Base-by-base conservation (phyloP, 2,888 invertebrate genomes). In the Malthinus flaveolus region DNA sequence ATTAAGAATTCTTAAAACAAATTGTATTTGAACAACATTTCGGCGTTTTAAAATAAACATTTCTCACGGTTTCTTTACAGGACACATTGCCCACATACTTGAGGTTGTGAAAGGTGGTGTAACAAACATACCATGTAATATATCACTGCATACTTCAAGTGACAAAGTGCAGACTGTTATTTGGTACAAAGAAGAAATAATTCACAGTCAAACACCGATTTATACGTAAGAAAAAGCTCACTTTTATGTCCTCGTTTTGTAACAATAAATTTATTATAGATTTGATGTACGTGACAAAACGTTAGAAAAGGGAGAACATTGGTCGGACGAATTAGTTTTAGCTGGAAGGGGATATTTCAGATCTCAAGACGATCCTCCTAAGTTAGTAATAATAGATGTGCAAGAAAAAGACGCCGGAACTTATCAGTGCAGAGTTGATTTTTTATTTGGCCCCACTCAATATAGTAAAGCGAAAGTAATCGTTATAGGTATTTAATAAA, bases 371-470 rank as follows among this genome's bases (percentile, higher is more conserved):
- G 84, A 84, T 32, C 90, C 92, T 1, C 90, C 93, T 1, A 88
- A 87, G 62, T 83, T 94, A 65, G 87, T 87, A 66, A 83, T 93
- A 57, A 88, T 90, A 75, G 85, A 84, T 69, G 89, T 92, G 49
- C 82, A 85, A 51, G 87, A 89, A 62, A 82, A 82, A 35, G 94
- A 95, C 74, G 89, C 87, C 1, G 94, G 93, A 9, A 83, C 91
- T 62, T 94, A 94, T 80, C 84, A 93, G 61, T 95, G 95, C 79
- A 83, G 95, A 57, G 93, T 94, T 3, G 95, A 95, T 82, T 95
- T 94, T 81, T 90, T 89, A 75, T 89, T 90, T 76, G 91, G 92
- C 8, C 94, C 93, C 0, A 95, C 94, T 1, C 85, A 92, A 68
- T 93, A 94, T 77, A 85, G 90, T 71, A 87, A 89, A 80, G 90